Percentiles rank a stretch among this genome's conserved stretches.
phyloP scores from a whole-genome alignment of 2,888 invertebrate species.

The Hirtodrosophila trivittata region DNA sequence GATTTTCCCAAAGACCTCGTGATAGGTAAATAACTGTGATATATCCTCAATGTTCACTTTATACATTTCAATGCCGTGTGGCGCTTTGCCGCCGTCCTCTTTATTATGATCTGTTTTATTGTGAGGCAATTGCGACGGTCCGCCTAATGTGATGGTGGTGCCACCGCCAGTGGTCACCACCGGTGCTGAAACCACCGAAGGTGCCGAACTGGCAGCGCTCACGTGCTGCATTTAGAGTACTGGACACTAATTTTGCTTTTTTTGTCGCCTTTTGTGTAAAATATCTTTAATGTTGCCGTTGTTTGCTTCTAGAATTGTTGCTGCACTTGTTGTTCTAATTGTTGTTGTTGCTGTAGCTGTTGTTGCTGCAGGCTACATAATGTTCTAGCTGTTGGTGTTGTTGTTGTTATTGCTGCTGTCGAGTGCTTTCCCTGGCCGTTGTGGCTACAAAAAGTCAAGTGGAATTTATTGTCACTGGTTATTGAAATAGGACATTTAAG shows the following conservation, averaged over 20 bases:
- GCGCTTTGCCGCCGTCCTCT: slow-evolving; percentile 81
- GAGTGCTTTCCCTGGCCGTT: slow-evolving; percentile 72
- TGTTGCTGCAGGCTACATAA: slow-evolving; percentile 65
- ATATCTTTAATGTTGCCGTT: slow-evolving; percentile 13
- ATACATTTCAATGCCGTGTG: slow-evolving; percentile 88
- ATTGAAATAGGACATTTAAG: slow-evolving; percentile 40
- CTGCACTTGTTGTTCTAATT: slow-evolving; percentile 56
- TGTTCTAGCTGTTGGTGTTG: slow-evolving; percentile 52
- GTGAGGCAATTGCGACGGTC: slow-evolving; percentile 57
- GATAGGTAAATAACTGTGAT: slow-evolving; percentile 92
- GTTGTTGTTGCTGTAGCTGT: slow-evolving; percentile 46
- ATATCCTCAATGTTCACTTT: slow-evolving; percentile 93
- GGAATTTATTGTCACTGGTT: slow-evolving; percentile 64
- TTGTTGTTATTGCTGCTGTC: slow-evolving; percentile 68
- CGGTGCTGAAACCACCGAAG: slow-evolving; percentile 71
- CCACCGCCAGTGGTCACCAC: slow-evolving; percentile 76
- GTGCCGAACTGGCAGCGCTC: slow-evolving; percentile 74
- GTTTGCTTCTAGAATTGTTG: slow-evolving; percentile 43
- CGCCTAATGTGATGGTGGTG: slow-evolving; percentile 82
- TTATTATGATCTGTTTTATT: slow-evolving; percentile 75
- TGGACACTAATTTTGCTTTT: slow-evolving; percentile 26
- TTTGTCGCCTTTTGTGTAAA: slow-evolving; percentile 7
- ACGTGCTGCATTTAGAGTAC: slow-evolving; percentile 80
- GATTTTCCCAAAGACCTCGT: slow-evolving; percentile 92
- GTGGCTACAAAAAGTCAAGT: slow-evolving; percentile 72